These are phyloP conservation scores for Dissostichus mawsoni DNA, from an alignment of 2,113 vertebrate genomes.

Conservation along the genomic window DNA sequence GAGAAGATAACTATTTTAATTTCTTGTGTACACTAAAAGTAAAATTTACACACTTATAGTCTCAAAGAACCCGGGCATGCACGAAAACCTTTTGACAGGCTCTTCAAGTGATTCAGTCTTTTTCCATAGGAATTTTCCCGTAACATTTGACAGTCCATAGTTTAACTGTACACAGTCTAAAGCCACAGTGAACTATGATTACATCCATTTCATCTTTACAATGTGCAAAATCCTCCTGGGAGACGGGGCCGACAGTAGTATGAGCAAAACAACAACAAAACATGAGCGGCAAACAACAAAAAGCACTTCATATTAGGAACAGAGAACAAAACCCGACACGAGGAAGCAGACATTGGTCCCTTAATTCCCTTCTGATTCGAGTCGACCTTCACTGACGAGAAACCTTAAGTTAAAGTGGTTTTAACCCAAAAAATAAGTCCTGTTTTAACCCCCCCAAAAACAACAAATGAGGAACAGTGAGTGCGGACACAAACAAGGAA, in stretches of 20 bases:
- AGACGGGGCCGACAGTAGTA: slow-evolving; percentile 87
- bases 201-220: slow-evolving; percentile 93
- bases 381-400: slow-evolving; percentile 55
- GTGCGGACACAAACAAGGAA: not conserved
- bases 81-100: slow-evolving; percentile 90
- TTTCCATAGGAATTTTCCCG: slow-evolving; percentile 98
- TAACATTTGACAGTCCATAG: slow-evolving; percentile 94
- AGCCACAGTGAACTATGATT: slow-evolving; percentile 98
- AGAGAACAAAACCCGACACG: slow-evolving; percentile 74
- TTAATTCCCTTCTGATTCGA: slow-evolving; percentile 85
- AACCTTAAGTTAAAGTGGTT: slow-evolving; percentile 72
- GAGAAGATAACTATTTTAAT: slow-evolving; percentile 92
- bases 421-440: slow-evolving; percentile 34
- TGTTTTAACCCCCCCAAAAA: slow-evolving; percentile 8
- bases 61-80: slow-evolving; percentile 95
- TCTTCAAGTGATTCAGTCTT: slow-evolving; percentile 87
- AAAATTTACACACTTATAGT: slow-evolving; percentile 95
- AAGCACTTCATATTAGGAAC: slow-evolving; percentile 58
- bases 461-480: not conserved
- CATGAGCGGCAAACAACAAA: slow-evolving; percentile 29
- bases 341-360: slow-evolving; percentile 92
- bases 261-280: slow-evolving; percentile 66
- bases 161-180: slow-evolving; percentile 95
- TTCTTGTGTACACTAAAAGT: slow-evolving; percentile 98
- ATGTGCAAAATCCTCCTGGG: slow-evolving; percentile 97